Evolutionary conservation across 2,797 vertebrate species (phyloP).

Genomic region (Botia almorhae): DNA sequence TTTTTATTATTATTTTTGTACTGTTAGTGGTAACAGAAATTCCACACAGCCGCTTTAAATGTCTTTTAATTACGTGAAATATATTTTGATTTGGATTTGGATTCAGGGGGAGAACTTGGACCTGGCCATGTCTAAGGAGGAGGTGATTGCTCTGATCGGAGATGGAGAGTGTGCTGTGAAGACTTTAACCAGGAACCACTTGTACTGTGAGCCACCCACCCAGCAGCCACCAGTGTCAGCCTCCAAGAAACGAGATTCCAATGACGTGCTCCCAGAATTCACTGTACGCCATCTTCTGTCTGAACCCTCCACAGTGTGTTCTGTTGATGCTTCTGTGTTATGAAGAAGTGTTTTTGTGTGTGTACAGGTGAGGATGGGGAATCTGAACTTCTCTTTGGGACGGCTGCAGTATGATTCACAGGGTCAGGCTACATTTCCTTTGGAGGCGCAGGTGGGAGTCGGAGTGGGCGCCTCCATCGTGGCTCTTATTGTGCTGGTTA

Average conservation of each 20-base stretch:
- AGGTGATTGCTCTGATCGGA: conserved; percentile 93
- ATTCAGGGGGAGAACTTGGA: conserved; percentile 92
- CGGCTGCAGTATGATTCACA: conserved; percentile 91
- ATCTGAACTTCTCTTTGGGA: conserved; percentile 89
- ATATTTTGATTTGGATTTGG: too few species aligned
- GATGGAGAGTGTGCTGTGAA: conserved; percentile 89
- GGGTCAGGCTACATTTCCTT: conserved; percentile 85
- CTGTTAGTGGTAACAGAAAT: too few species aligned
- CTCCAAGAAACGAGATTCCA: conserved; percentile 78
- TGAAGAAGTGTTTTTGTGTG: background rate
- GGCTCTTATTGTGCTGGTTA: conserved; percentile 91
- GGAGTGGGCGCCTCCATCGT: conserved; percentile 92
- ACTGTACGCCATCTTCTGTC: conserved; percentile 77
- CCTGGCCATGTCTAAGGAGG: conserved; percentile 91
- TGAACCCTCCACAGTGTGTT: background rate
- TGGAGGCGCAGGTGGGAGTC: conserved; percentile 93
- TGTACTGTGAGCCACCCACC: conserved; percentile 91
- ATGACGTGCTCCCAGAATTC: conserved; percentile 89
- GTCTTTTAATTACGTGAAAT: too few species aligned
- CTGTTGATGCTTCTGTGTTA: background rate
- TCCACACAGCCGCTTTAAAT: too few species aligned
- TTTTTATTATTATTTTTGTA: too few species aligned
- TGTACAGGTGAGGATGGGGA: conserved; percentile 91
- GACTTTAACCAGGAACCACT: conserved; percentile 90
- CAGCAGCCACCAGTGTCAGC: conserved; percentile 83